Base-by-base conservation (phyloP, 2,797 vertebrate genomes). In the Dallia pectoralis region DNA sequence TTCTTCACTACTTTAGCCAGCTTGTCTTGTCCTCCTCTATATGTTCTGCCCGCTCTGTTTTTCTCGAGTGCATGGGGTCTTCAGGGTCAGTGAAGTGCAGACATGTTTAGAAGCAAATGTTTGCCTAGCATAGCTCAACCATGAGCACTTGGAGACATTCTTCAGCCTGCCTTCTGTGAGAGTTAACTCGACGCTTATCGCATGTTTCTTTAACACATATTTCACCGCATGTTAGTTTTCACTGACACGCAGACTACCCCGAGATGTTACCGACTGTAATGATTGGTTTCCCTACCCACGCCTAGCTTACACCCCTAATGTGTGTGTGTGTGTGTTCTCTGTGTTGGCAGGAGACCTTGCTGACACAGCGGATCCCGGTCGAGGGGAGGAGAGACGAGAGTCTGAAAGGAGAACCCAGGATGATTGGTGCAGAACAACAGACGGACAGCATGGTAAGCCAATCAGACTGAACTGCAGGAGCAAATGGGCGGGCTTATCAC, bases 401-500 rank as follows among this genome's bases (percentile, higher is more conserved):
- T 82, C 82, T 77, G 81, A 84, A 75, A 84, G 77, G 78, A 90
- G 84, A 76, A 56, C 84, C 84, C 84, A 71, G 78, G 79, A 73
- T 81, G 68, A 79, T 81, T 75, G 51, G 82, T 82, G 82, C 80
- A 84, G 82, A 79, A 72, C 83, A 25, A 66, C 79, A 80, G 72
- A 82, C 84, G 81, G 87, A 86, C 86, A 93, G 85, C 86, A 94
- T 94, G 93, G 93, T 94, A 83, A 90, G 92, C 79, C 71, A 86
- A 77, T 80, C 79, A 48, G 69, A 73, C 32, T 14, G 32, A 1
- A 8, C 51, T 15, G 0, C 2, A n/a, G 29, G 72, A 72, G 67
- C 72, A 40, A 48, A 59, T 22, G 32, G 4, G 65, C 6, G 14
- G 51, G 51, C 9, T 44, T 44, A 6, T 44, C 7, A 22, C 19